phyloP scores from a whole-genome alignment of 2,797 vertebrate genomes.

The Schizopygopsis pylzovi region DNA sequence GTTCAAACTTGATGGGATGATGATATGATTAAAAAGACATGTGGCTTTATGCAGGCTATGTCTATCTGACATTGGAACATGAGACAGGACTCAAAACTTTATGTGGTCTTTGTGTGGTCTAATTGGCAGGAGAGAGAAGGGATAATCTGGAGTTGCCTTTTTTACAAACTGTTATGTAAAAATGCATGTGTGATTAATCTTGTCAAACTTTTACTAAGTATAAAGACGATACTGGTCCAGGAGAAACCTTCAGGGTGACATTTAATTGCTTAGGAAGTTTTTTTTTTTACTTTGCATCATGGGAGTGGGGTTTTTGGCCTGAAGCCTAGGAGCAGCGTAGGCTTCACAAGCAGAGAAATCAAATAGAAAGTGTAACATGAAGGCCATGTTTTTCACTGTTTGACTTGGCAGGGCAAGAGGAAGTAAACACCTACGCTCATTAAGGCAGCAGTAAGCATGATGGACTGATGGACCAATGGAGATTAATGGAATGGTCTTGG shows the following conservation, averaged over 20 bases:
- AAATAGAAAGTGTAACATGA: slow-evolving; percentile 47
- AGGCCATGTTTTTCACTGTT: slow-evolving; percentile 55
- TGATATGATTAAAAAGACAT: neutral
- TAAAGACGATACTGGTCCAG: neutral
- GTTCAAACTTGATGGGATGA: neutral
- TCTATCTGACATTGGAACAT: neutral
- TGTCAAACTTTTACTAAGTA: slow-evolving; percentile 7
- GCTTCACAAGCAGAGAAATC: slow-evolving; percentile 39
- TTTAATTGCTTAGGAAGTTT: slow-evolving; percentile 25
- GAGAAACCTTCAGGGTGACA: slow-evolving; percentile 25
- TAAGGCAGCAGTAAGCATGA: slow-evolving; percentile 23
- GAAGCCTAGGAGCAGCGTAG: slow-evolving; percentile 9
- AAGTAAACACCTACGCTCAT: slow-evolving; percentile 52
- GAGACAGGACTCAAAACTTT: neutral
- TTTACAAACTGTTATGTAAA: slow-evolving; percentile 9
- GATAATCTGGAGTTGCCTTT: neutral
- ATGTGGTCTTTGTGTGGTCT: neutral
- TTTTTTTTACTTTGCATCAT: slow-evolving; percentile 36
- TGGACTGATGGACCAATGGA: slow-evolving; percentile 30
- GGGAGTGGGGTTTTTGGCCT: slow-evolving; percentile 35
- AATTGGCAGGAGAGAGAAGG: neutral
- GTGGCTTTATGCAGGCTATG: neutral
- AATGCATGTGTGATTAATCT: neutral
- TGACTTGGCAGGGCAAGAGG: slow-evolving; percentile 56
- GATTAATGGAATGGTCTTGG: slow-evolving; percentile 22